Percentiles rank a stretch among this genome's conserved stretches.
phyloP scores from a whole-genome alignment of 2,113 vertebrate species.

The Neotragus moschatus region DNA sequence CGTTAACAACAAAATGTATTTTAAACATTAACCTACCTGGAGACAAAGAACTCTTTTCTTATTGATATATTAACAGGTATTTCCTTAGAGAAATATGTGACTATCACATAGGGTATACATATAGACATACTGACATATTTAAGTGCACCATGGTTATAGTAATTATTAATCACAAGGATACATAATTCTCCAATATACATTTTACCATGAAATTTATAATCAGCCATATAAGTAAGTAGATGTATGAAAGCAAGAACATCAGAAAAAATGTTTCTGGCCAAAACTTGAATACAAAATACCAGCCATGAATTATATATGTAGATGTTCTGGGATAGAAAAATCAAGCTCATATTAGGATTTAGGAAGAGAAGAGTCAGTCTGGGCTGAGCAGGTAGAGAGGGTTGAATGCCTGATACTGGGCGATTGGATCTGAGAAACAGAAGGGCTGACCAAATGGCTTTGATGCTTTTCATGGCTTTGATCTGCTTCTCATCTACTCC shows the following conservation, averaged over 20 bases:
- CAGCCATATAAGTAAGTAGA: not conserved
- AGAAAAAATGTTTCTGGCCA: not conserved
- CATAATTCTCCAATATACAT: not conserved
- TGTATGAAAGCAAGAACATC: not conserved
- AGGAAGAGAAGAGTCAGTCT: not conserved
- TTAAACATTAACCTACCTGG: constrained; percentile 42
- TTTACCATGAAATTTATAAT: not conserved
- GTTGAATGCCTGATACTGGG: not conserved
- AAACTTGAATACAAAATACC: not conserved
- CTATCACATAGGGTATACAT: not conserved
- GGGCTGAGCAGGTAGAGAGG: not conserved
- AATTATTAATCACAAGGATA: not conserved
- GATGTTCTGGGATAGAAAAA: not conserved
- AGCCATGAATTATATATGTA: not conserved
- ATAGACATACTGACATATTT: not conserved
- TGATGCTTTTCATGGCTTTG: not conserved
- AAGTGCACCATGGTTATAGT: not conserved
- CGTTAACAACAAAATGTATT: constrained; percentile 12
- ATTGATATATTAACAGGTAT: not conserved
- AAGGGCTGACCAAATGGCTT: not conserved
- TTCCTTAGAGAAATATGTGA: not conserved
- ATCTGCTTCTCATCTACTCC: not conserved
- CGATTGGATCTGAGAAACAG: not conserved
- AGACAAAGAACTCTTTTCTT: constrained; percentile 40
- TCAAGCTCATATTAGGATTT: not conserved